phyloP scores from a whole-genome alignment of 2,888 invertebrate genomes.

The Steinernema carpocapsae region DNA sequence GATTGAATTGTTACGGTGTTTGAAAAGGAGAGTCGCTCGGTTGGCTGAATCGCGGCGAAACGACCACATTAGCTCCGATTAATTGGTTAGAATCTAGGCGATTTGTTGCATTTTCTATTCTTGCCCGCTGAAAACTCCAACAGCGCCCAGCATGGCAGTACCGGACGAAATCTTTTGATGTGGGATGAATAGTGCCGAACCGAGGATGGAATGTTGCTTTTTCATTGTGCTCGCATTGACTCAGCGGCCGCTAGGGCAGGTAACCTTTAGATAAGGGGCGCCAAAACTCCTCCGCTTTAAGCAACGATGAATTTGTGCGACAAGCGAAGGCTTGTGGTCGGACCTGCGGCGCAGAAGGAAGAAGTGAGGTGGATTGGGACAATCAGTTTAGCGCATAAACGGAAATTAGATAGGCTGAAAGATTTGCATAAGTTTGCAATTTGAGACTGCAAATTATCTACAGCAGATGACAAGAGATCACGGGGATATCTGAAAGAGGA shows the following conservation, averaged over 20 bases:
- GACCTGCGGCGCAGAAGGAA: too few species aligned
- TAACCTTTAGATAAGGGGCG: conserved; percentile 25
- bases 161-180: conserved; percentile 19
- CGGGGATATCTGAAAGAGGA: too few species aligned
- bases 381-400: not conserved
- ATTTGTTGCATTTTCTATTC: conserved; percentile 33
- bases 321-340: too few species aligned
- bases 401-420: not conserved
- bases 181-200: conserved; percentile 20
- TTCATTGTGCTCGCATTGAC: conserved; percentile 32
- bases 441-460: too few species aligned
- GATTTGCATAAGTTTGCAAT: too few species aligned
- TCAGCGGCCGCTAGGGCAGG: conserved; percentile 24
- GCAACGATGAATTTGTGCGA: not conserved
- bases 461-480: too few species aligned
- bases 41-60: conserved; percentile 29
- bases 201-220: conserved; percentile 27
- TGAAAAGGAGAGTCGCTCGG: conserved; percentile 34
- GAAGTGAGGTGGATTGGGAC: not conserved
- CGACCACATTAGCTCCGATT: conserved; percentile 35
- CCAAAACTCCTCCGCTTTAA: conserved; percentile 7
- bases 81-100: conserved; percentile 22
- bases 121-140: not conserved
- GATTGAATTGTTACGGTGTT: conserved; percentile 34
- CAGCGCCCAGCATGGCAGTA: not conserved